Percentiles rank a stretch among this genome's conserved stretches.
Evolutionary conservation across 1,140 invertebrate genomes (phyloP).

Genomic region (Bombus ignitus): DNA sequence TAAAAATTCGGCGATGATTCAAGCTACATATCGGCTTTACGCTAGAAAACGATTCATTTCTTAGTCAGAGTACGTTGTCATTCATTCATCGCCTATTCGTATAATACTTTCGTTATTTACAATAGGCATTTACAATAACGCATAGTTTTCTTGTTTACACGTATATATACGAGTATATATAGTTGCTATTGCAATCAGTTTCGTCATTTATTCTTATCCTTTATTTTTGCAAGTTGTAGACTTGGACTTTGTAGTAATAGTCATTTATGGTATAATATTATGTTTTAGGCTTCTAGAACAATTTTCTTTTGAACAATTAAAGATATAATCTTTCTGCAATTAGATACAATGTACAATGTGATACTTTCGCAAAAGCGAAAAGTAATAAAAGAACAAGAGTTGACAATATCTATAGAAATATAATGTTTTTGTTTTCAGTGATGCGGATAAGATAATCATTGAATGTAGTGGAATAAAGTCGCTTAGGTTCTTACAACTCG

Average conservation of each 20-base stretch:
- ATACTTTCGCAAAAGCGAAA: not conserved
- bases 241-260: no score
- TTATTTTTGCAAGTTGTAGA: no score
- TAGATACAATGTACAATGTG: not conserved
- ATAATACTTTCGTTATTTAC: no score
- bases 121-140: not conserved
- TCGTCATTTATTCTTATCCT: no score
- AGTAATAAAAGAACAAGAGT: not conserved
- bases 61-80: slow-evolving; percentile 2
- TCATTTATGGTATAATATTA: not conserved
- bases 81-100: not conserved
- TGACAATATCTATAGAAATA: not conserved
- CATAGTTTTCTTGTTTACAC: not conserved
- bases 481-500: not conserved
- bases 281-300: not conserved
- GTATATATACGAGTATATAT: no score
- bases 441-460: slow-evolving; percentile 28
- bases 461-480: not conserved
- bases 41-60: not conserved
- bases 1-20: slow-evolving; percentile 69
- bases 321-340: not conserved
- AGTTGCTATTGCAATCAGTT: no score
- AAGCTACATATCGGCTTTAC: slow-evolving; percentile 47
- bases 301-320: not conserved
- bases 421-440: no score